Evolutionary conservation across 2,888 invertebrate species (phyloP), one percentile per base, ranked within the genome.

Genomic region (Brenthis hecate): DNA sequence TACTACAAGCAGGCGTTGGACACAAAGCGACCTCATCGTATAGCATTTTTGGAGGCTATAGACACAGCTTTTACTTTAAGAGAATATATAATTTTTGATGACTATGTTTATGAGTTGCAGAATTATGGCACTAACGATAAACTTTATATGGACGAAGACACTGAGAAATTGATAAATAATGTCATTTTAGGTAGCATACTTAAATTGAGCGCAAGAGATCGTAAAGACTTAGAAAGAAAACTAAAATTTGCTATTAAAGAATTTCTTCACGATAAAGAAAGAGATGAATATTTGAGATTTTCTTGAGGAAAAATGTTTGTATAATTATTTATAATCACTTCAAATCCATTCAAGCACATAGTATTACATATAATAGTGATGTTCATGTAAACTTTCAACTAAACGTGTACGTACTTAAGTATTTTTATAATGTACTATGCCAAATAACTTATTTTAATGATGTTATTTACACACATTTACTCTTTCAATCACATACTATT

Each of bases 41-140:
- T 50, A 2, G 75, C 71, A 0, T 90, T 91, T 65, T 62, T 90
- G 14, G 56, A 79, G n/a, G 75, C 79, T 3, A 84, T 90, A 75
- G 81, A 86, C 61, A 72, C 77, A 2, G 71, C 80, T 13, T 86
- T 85, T 56, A 86, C 81, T 23, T 57, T 80, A 23, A 72, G 73
- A 66, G 80, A 90, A 68, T 77, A 76, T 11, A 56, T 77, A 14
- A 23, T 71, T 0, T 88, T 90, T 36, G 75, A 78, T 0, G 84
- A 88, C 69, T 90, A 89, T 61, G 70, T 87, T 47, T 65, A 77
- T 56, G 76, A 80, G 51, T 72, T 82, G 43, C 71, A 65, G 63
- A 71, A 77, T 54, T 82, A 74, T 69, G 78, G 75, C 6, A 73
- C 56, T 6, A 72, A 64, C 13, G 72, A 77, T 60, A 78, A 75